phyloP scores from a whole-genome alignment of 1,140 invertebrate genomes.

The Procambarus virginalis region DNA sequence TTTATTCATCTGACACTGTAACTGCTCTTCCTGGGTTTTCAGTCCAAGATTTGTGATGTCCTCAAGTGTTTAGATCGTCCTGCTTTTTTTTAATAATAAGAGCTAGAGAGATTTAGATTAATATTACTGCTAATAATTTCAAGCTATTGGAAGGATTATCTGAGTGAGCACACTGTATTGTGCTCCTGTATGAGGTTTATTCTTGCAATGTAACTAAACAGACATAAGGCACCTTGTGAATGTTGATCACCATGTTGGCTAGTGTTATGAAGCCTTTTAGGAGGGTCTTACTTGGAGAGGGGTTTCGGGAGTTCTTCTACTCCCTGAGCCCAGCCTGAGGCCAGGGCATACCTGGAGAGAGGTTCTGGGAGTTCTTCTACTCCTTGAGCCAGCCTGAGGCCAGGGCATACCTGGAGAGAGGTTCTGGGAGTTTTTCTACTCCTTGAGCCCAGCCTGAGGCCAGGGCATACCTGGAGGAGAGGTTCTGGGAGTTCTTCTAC shows the following conservation, averaged over 20 bases:
- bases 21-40: background rate
- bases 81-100: background rate
- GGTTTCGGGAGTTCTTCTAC: no score
- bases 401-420: no score
- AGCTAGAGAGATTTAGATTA: background rate
- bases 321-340: no score
- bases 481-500: no score
- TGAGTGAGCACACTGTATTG: background rate
- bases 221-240: background rate
- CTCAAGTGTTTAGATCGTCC: background rate
- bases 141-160: background rate
- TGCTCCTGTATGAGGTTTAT: background rate
- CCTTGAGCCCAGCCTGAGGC: no score
- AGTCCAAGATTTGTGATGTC: background rate
- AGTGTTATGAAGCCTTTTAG: slow-evolving; percentile 15
- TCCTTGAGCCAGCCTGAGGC: no score
- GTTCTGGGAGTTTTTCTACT: no score
- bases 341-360: no score
- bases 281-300: background rate
- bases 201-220: background rate
- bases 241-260: background rate
- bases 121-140: background rate
- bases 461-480: no score
- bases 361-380: no score
- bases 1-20: background rate